Base-by-base conservation (phyloP, 2,888 invertebrate genomes). In the Chaetoderma sp. region DNA sequence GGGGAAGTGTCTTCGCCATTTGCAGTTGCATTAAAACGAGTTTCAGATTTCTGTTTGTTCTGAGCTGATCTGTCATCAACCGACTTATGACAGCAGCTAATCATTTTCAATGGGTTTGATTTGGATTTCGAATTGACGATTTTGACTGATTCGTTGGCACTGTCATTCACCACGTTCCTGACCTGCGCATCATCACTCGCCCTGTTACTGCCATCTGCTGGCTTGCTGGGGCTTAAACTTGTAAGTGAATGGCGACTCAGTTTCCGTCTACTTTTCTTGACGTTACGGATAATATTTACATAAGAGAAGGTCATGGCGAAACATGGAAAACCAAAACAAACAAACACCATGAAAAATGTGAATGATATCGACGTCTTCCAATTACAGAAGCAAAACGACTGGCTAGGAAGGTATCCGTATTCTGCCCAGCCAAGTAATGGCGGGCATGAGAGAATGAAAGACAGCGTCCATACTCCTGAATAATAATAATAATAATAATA, bases 341-440 rank as follows among this genome's bases (percentile, higher is more conserved):
- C 70, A 1, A 68, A 68, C 4, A 82, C 77, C 82, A 83, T 83
- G 67, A 82, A 82, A 70, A 79, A 71, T 8, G 83, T 79, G 64
- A 81, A 83, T 13, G 78, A 73, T 36, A 69, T 57, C 13, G 78
- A 72, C 36, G 74, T 68, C 2, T 63, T 66, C 83, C 83, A 83
- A 13, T 77, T 63, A 68, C 81, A 81, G 69, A 81, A 83, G 62
- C 83, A 83, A 66, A 81, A 78, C 1, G 74, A 78, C 50, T 82
- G 79, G 8, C 65, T 65, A 0, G 71, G 70, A 5, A 79, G 73
- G 66, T 75, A 83, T 4, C 57, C 70, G 61, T 83, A 83, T 28
- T 63, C 60, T 3, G 74, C 78, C 83, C 83, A 83, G 8, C 82
- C 82, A 16, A 78, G 32, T 42, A 83, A 64, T 1, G 83, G 82